Evolutionary conservation across 2,113 vertebrate genomes (phyloP), one percentile per base, ranked within the genome.

Genomic region (Rallus limicola): DNA sequence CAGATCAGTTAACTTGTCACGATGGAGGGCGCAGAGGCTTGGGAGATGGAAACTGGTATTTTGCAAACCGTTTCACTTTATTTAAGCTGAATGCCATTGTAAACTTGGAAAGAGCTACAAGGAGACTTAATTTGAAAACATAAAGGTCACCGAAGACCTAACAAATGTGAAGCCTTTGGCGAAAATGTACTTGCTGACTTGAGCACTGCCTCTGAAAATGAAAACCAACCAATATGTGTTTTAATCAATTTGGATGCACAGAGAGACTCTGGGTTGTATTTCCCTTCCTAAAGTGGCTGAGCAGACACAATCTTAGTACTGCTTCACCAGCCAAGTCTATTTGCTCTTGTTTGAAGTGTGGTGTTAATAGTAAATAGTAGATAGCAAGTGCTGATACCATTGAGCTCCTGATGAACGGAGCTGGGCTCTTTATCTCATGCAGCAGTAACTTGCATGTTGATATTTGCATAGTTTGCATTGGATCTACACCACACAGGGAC

Each of bases 91-190:
- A 86, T 90, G 83, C 28, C 58, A 58, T 28, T 77, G 70, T 85
- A 90, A 93, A 56, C 26, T 86, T 40, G 78, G 25, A 86, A 83
- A 94, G 58, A 82, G 26, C 79, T 92, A 55, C 82, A 79, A 65
- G 42, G 59, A 93, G 53, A 88, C 23, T 95, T 97, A 91, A 95
- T 97, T 96, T 97, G 75, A 95, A 96, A 96, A 83, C 48, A 75
- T 75, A 92, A 95, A 93, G 78, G 86, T 95, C 86, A 95, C 67
- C 0, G 2, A 90, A 95, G n/a, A 59, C 62, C 50, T 95, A 86
- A 93, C 60, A 93, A 93, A 95, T 88, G 77, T 69, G 52, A 89
- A 52, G 80, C 56, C 86, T 56, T 83, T 69, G 91, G 82, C 59
- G 16, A 87, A 92, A 94, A 23, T 31, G 23, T 62, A 60, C 29